Evolutionary conservation across 2,113 vertebrate genomes (phyloP), one percentile per base, ranked within the genome.

Genomic region (Plectropomus leopardus): DNA sequence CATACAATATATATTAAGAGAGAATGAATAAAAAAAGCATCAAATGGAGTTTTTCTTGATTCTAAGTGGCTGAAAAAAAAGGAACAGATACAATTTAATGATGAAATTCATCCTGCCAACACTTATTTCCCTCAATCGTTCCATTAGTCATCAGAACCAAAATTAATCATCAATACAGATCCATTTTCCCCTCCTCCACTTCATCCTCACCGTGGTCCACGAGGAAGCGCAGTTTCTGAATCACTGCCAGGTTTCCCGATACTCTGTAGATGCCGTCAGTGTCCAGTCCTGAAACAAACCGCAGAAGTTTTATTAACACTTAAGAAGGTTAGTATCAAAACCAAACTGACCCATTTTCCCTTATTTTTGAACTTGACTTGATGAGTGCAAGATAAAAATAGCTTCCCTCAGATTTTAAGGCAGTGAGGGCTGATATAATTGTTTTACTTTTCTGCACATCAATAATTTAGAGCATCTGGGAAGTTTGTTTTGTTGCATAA

Each of bases 211-310:
- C 97, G 59, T 96, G 96, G 89, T 99, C 95, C 63, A 98, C 97
- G 21, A 96, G 85, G 76, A 96, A 98, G 40, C 97, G 95, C 44
- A 99, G 94, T 84, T 98, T 99, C 94, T 99, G 97, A 86, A 99
- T 97, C 74, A 96, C 91, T 0, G 97, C 96, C 87, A 99, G 90
- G 88, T 98, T 99, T 60, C 97, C 97, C 0, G 95, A 98, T 21
- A 98, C 97, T 67, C 97, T 94, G 94, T 98, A 98, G 91, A 98
- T 96, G n/a, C 97, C 97, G 11, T 99, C 97, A 5, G 95, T 94
- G 0, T 97, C 95, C 79, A 98, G 92, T 17, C 97, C 97, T 99
- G 90, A 72, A 80, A 77, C 75, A 60, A 4, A 63, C 4, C 30
- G 60, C 57, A 78, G 3, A 64, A 4, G 11, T 40, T 34, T 26